phyloP scores from a whole-genome alignment of 2,888 invertebrate species.

The Nipponacmea schrenckii region DNA sequence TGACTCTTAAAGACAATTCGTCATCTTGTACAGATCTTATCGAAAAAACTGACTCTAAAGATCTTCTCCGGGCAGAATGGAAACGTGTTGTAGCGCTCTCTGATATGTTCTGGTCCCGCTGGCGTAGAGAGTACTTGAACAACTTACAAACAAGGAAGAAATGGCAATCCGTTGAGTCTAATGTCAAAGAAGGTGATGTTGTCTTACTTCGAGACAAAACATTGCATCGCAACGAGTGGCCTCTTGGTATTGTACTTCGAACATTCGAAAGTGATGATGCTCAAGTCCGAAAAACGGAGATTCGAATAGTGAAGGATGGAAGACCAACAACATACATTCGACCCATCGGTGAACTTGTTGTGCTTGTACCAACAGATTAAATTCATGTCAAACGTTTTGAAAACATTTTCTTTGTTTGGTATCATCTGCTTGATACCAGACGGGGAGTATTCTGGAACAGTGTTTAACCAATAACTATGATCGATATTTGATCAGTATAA shows the following conservation, averaged over 20 bases:
- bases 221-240: background rate
- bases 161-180: too few relatives aligned
- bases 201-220: background rate
- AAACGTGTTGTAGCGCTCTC: too few relatives aligned
- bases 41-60: too few relatives aligned
- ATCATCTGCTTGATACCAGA: background rate
- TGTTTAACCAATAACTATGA: too few relatives aligned
- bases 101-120: too few relatives aligned
- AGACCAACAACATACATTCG: background rate
- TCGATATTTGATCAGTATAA: too few relatives aligned
- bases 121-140: too few relatives aligned
- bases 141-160: too few relatives aligned
- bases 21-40: too few relatives aligned
- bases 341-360: background rate
- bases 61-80: too few relatives aligned
- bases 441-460: background rate
- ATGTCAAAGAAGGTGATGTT: too few relatives aligned
- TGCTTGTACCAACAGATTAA: background rate
- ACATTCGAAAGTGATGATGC: background rate
- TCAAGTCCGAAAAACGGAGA: background rate
- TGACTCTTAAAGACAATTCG: too few relatives aligned
- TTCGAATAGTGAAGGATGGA: background rate
- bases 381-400: background rate
- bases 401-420: background rate
- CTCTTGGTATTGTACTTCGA: background rate